phyloP scores from a whole-genome alignment of 2,888 invertebrate species.

The Leucoma salicis region DNA sequence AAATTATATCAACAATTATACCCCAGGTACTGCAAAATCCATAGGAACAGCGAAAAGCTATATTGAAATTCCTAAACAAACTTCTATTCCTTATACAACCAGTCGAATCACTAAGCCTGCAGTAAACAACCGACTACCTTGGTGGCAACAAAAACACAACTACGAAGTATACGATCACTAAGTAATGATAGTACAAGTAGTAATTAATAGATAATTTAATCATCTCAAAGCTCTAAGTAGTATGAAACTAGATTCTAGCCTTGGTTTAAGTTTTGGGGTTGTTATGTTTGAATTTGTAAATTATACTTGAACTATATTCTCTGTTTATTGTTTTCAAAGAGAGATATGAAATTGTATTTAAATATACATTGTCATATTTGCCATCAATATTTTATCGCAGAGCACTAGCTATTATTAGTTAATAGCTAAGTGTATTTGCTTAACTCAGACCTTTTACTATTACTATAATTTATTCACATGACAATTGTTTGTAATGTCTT shows the following conservation, averaged over 20 bases:
- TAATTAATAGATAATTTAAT: too few relatives aligned
- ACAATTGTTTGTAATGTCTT: not conserved
- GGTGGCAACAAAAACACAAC: slow-evolving; percentile 45
- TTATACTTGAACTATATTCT: too few relatives aligned
- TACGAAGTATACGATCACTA: slow-evolving; percentile 49
- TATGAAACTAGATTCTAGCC: too few relatives aligned
- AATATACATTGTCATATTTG: slow-evolving; percentile 30
- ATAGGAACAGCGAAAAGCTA: slow-evolving; percentile 41
- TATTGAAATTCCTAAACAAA: slow-evolving; percentile 40
- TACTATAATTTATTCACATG: not conserved
- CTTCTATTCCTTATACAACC: slow-evolving; percentile 29
- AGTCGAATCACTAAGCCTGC: slow-evolving; percentile 16
- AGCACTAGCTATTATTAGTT: slow-evolving; percentile 28
- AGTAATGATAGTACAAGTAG: too few relatives aligned
- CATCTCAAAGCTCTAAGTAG: too few relatives aligned
- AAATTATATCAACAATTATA: slow-evolving; percentile 13
- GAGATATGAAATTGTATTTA: slow-evolving; percentile 32
- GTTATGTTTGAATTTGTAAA: too few relatives aligned
- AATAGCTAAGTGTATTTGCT: slow-evolving; percentile 25
- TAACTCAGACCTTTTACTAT: not conserved
- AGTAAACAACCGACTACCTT: slow-evolving; percentile 30
- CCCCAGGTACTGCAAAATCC: slow-evolving; percentile 25
- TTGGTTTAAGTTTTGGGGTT: too few relatives aligned
- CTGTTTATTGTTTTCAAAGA: too few relatives aligned
- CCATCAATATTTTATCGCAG: slow-evolving; percentile 11